Evolutionary conservation across 2,888 invertebrate genomes (phyloP), one percentile per base, ranked within the genome.

Genomic region (Aethes cnicana): DNA sequence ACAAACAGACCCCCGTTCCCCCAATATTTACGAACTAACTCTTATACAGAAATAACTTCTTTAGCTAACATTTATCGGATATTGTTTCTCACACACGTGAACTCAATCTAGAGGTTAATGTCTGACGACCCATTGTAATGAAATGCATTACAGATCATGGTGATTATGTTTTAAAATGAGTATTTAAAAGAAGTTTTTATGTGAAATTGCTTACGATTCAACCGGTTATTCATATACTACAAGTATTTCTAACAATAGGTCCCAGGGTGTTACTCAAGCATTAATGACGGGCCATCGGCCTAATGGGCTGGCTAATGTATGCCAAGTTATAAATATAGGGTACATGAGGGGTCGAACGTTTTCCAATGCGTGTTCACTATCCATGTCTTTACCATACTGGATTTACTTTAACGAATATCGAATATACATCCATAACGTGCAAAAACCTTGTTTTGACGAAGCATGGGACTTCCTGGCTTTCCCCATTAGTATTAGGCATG

Each of bases 221-320:
- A 46, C 25, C 23, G 39, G 39, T 52, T 52, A 44, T 32, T 32
- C 35, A 28, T 20, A 39, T 52, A 26, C 25, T 59, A 50, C 53
- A 52, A 55, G 57, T 55, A 59, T 62, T 59, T 68, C 73, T 69
- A 77, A 75, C 72, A 81, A 81, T 78, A 78, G 70, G 69, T 72
- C 72, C 69, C 72, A 79, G 73, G 76, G 77, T 74, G 71, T 77
- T 76, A 75, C 68, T 72, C 74, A 69, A 72, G 72, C 72, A 77
- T 77, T 74, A 77, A 76, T 75, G 73, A 68, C 72, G 62, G 69
- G 59, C 70, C 73, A 76, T 75, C 70, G 69, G 60, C 66, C 65
- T 82, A 82, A 84, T 83, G 76, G 77, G 73, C 66, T 59, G 56
- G 76, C 72, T 77, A 77, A 82, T 77, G 73, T 79, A 74, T 76